These are phyloP conservation scores for Magallana nippona DNA, from an alignment of 2,888 invertebrate genomes.

Conservation along the genomic window DNA sequence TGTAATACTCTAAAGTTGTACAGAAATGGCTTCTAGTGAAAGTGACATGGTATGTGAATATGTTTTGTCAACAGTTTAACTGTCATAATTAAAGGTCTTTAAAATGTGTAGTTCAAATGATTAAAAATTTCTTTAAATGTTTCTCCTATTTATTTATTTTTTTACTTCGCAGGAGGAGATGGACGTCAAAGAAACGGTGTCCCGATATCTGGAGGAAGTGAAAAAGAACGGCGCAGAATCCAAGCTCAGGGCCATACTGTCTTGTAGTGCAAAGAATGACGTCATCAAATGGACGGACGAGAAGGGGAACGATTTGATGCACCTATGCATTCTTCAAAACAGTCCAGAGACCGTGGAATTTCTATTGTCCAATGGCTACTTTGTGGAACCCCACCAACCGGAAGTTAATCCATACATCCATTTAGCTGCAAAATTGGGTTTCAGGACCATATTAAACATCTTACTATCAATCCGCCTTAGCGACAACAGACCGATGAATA, in stretches of 20 bases:
- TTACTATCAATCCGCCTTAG: slow-evolving; percentile 67
- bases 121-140: too few species aligned
- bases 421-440: slow-evolving; percentile 69
- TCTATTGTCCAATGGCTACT: slow-evolving; percentile 64
- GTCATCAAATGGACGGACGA: slow-evolving; percentile 66
- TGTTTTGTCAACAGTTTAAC: too few species aligned
- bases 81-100: too few species aligned
- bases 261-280: slow-evolving; percentile 53
- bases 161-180: too few species aligned
- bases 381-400: slow-evolving; percentile 64
- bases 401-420: slow-evolving; percentile 68
- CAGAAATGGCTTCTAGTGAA: too few species aligned
- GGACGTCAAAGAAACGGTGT: slow-evolving; percentile 45
- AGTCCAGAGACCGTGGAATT: slow-evolving; percentile 67
- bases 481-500: slow-evolving; percentile 58
- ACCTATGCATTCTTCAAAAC: slow-evolving; percentile 71
- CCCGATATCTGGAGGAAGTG: slow-evolving; percentile 55
- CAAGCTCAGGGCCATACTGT: slow-evolving; percentile 31
- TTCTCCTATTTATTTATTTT: too few species aligned
- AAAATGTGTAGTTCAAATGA: too few species aligned
- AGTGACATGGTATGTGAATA: too few species aligned
- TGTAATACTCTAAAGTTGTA: too few species aligned
- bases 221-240: slow-evolving; percentile 53
- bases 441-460: slow-evolving; percentile 62
- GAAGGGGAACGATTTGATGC: slow-evolving; percentile 69